Base-by-base conservation (phyloP, 2,888 invertebrate genomes). In the Perdita meconis region DNA sequence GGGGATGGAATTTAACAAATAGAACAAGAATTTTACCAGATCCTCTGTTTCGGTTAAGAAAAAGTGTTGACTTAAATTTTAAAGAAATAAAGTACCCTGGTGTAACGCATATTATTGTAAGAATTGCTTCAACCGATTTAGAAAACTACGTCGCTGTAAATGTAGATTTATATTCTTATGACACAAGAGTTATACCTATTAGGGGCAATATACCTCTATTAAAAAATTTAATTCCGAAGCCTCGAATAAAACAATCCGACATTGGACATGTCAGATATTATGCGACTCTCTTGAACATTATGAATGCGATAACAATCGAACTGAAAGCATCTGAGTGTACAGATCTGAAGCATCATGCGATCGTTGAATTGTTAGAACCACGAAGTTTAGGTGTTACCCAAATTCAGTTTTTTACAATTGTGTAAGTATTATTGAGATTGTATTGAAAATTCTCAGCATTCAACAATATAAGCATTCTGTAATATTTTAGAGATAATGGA, bases 101-200 rank as follows among this genome's bases (percentile, higher is more conserved):
- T 40, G 55, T 64, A 50, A 95, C 96, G 0, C 97, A 97, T 89
- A 93, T 97, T 4, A 90, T 97, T 10, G 93, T 97, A 26, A 94
- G 94, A 89, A 94, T 96, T 26, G 93, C 94, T 30, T 95, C 95
- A 10, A 94, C 71, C 5, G 82, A 84, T 56, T 68, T 84, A 40
- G 94, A 91, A 93, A 94, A 88, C 95, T 95, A 93, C 91, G 93
- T 92, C 63, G 73, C 65, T 53, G 71, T 88, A 24, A 81, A 83
- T 40, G 76, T 87, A 1, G 86, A 88, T 77, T 51, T 80, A 30
- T 86, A 89, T 78, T 80, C 72, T 30, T 59, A 65, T 8, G 40
- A 75, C 22, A 64, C 71, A 36, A 83, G 89, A 69, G 70, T 78
- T 12, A 44, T 81, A 30, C 56, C 51, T 16, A 65, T 84, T 3